phyloP scores from a whole-genome alignment of 2,113 vertebrate genomes.

The Chlamydotis undulata region DNA sequence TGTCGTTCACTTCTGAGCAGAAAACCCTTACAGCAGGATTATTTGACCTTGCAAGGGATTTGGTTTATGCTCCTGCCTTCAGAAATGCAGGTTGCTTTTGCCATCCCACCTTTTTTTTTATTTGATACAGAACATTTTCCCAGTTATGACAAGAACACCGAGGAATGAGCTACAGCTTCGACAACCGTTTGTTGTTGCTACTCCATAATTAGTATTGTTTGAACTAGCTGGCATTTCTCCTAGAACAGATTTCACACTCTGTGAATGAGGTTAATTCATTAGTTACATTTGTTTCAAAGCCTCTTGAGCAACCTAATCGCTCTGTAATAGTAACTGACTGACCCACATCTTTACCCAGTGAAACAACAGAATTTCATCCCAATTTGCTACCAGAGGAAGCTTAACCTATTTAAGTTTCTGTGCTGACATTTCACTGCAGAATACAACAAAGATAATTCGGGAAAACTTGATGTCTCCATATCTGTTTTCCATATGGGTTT shows the following conservation, averaged over 20 bases:
- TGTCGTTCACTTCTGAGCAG: not conserved
- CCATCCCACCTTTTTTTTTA: not conserved
- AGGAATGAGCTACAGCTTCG: not conserved
- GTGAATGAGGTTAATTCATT: constrained; percentile 68
- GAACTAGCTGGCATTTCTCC: constrained; percentile 60
- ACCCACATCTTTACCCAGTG: constrained; percentile 39
- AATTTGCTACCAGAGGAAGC: not conserved
- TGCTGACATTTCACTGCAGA: not conserved
- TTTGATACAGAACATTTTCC: not conserved
- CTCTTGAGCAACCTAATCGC: constrained; percentile 53
- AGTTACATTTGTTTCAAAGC: constrained; percentile 70
- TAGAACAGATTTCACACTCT: constrained; percentile 62
- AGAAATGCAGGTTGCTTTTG: not conserved
- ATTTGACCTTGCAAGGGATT: not conserved
- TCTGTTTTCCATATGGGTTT: not conserved
- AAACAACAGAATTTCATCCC: constrained; percentile 1
- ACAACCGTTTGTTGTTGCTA: not conserved
- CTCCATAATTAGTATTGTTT: constrained; percentile 57
- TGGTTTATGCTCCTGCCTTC: not conserved
- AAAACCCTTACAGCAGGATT: not conserved
- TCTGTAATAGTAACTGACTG: constrained; percentile 58
- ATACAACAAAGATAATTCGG: not conserved
- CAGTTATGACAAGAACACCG: not conserved
- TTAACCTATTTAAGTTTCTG: constrained; percentile 17
- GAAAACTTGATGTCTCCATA: not conserved